Base-by-base conservation (phyloP, 1,140 invertebrate genomes). In the Platyscapa corneri region DNA sequence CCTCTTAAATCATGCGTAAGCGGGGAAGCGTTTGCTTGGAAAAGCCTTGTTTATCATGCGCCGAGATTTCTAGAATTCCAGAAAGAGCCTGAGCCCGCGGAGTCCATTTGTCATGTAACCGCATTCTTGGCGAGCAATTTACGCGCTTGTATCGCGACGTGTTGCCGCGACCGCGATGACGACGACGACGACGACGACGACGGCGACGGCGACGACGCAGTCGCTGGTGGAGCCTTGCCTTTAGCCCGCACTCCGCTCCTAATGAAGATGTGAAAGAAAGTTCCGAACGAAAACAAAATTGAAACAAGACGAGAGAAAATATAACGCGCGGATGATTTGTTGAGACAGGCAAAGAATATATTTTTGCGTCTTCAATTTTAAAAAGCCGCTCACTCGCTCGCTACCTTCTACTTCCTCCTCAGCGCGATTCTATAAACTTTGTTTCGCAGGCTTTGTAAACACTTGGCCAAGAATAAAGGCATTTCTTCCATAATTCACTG, bases 121-220 rank as follows among this genome's bases (percentile, higher is more conserved):
- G 75, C 83, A 84, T 84, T 84, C 83, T 84, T 53, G 30, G 23
- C 60, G 64, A 53, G 82, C 18, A 84, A 84, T 84, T 84, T 78
- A 56, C 83, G 83, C 64, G 42, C 32, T 49, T 75, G 39, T 42
- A 49, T 37, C 23, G 67, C 42, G 32, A 53, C 67, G 32, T 74
- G 70, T 75, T n/a, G 46, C 42, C 30, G 37, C 18, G 37, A 12
- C 23, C 49, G 37, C n/a, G 37, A 23, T 10, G 37, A 37, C 3
- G 23, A 70, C 65, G 18, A 10, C 6, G 70, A 37, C 18, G 23
- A 70, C 65, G 49, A 10, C 42, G n/a, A 37, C 18, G 56, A 10
- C 23, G 34, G 37, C 27, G 37, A 37, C 10, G 70, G 8, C 18
- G 10, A 70, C 65, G 8, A 5, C 42, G 42, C 42, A 5, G 42